Percentiles rank a stretch among this genome's conserved stretches.
These are phyloP conservation scores for Hipparchia sbordonii DNA, from an alignment of 2,888 invertebrate genomes.

Conservation along the genomic window DNA sequence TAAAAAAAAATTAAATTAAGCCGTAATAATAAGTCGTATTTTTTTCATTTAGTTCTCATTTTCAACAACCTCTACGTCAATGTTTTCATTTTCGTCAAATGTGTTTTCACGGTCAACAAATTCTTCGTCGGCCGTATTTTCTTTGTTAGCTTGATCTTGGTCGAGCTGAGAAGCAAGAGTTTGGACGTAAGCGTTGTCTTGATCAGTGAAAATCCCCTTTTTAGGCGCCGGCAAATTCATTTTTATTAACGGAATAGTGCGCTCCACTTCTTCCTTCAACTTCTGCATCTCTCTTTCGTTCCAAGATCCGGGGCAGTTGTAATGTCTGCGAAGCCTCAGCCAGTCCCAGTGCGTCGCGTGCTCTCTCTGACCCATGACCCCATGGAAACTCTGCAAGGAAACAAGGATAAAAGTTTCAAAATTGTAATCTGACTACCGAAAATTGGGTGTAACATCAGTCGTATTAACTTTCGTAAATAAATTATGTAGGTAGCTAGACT, in stretches of 20 bases:
- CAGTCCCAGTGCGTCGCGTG: conserved; percentile 74
- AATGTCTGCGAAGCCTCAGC: conserved; percentile 73
- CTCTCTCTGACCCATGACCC: conserved; percentile 71
- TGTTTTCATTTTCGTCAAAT: neutral
- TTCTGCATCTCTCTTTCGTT: conserved; percentile 12
- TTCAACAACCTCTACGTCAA: neutral
- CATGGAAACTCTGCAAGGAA: conserved; percentile 61
- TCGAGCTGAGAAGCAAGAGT: neutral
- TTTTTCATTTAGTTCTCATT: neutral
- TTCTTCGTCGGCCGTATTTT: neutral
- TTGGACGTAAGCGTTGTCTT: neutral
- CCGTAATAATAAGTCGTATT: neutral
- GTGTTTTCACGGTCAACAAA: neutral
- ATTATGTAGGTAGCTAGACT: too few species aligned
- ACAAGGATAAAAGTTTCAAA: neutral
- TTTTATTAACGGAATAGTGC: conserved; percentile 7
- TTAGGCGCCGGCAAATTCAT: conserved; percentile 7
- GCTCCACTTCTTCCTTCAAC: conserved; percentile 29
- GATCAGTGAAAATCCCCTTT: neutral
- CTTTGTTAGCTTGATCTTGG: neutral
- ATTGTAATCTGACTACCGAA: neutral
- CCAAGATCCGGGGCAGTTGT: conserved; percentile 74
- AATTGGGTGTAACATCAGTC: too few species aligned
- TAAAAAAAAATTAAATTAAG: neutral
- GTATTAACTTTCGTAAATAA: too few species aligned